Conservation (phyloP, 2,888 invertebrate genomes). For the Harpalus rubripes region DNA sequence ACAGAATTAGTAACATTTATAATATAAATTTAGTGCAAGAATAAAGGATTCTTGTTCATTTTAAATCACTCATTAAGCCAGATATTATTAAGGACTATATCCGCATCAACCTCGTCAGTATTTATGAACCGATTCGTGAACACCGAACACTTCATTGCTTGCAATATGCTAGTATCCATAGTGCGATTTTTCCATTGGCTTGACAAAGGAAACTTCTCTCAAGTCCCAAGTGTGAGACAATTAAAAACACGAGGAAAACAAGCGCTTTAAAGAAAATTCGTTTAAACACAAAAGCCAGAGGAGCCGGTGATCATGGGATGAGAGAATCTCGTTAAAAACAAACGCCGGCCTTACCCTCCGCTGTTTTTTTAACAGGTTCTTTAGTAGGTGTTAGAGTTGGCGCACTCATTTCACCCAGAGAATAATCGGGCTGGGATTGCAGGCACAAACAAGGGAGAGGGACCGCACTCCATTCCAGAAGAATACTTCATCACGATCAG, state of each 20-base stretch:
- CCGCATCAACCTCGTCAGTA: too few species aligned
- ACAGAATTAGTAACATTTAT: too few species aligned
- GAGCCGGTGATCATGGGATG: slow-evolving; percentile 54
- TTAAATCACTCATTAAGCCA: too few species aligned
- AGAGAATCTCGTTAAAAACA: slow-evolving; percentile 77
- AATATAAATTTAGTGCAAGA: too few species aligned
- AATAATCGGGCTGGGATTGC: slow-evolving; percentile 49
- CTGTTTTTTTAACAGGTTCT: slow-evolving; percentile 73
- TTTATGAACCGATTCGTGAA: too few species aligned
- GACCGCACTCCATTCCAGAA: not conserved
- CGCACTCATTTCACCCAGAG: slow-evolving; percentile 64
- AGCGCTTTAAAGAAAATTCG: slow-evolving; percentile 66
- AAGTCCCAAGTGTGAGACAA: slow-evolving; percentile 40
- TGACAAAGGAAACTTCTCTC: not conserved
- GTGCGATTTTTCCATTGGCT: not conserved
- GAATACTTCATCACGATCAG: not conserved
- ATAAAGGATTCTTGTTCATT: too few species aligned
- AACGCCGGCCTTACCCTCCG: slow-evolving; percentile 72
- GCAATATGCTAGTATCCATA: not conserved
- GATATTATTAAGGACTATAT: too few species aligned
- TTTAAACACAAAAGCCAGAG: slow-evolving; percentile 64
- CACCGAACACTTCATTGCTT: too few species aligned
- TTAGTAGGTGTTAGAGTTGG: slow-evolving; percentile 74
- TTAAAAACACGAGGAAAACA: slow-evolving; percentile 65
- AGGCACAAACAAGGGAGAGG: slow-evolving; percentile 17